A percentile compares a stretch with the other conserved stretches of the same genome.
These are phyloP conservation scores for Dynastes grantii DNA, from an alignment of 2,888 invertebrate genomes.

Conservation along the genomic window DNA sequence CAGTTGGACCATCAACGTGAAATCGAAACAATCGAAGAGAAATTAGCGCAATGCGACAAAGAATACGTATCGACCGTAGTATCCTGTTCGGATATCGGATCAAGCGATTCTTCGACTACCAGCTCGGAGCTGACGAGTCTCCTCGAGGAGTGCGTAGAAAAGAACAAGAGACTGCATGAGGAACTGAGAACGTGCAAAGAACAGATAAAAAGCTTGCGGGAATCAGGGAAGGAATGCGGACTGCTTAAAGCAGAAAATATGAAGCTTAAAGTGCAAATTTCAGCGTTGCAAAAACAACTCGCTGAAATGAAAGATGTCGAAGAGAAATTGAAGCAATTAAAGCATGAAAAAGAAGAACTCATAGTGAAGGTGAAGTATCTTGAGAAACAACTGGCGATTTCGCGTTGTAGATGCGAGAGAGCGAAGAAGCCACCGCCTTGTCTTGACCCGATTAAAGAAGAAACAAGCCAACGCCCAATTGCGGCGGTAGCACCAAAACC, in stretches of 20 bases:
- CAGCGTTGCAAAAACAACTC: slow-evolving; percentile 14
- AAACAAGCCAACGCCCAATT: background rate
- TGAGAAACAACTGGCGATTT: slow-evolving; percentile 17
- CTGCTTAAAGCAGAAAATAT: slow-evolving; percentile 35
- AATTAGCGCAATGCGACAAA: background rate
- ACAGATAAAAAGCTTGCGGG: slow-evolving; percentile 3
- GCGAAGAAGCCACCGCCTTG: background rate
- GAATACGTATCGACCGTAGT: background rate
- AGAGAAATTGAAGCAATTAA: background rate
- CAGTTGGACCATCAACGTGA: slow-evolving; percentile 28
- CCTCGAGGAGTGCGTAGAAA: slow-evolving; percentile 1
- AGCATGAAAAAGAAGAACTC: slow-evolving; percentile 4
- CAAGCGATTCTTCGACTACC: background rate
- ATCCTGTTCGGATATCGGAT: background rate
- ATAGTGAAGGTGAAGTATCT: slow-evolving; percentile 19
- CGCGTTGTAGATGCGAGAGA: slow-evolving; percentile 3
- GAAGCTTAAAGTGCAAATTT: slow-evolving; percentile 31
- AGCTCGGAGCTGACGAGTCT: background rate
- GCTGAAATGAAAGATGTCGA: slow-evolving; percentile 3
- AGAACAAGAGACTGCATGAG: background rate
- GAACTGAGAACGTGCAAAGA: slow-evolving; percentile 1
- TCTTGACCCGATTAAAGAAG: background rate
- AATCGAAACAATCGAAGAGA: background rate
- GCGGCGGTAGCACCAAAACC: too few relatives aligned
- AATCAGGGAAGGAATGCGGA: slow-evolving; percentile 12